Evolutionary conservation across 2,797 vertebrate species (phyloP).

Genomic region (Hydrocynus forskahlii): DNA sequence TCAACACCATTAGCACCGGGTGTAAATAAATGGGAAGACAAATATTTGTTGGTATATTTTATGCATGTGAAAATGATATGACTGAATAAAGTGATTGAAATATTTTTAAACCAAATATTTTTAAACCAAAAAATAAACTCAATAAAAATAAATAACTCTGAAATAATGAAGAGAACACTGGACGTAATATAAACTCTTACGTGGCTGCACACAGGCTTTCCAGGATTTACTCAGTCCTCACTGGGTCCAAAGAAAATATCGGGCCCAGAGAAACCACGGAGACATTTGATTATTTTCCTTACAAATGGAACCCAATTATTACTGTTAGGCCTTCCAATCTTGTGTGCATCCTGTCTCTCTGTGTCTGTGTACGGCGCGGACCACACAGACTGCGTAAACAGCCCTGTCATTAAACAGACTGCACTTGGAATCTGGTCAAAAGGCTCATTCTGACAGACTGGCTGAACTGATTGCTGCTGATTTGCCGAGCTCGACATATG

Average conservation of each 20-base stretch:
- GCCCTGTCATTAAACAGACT: constrained; percentile 41
- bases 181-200: no score
- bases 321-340: constrained; percentile 51
- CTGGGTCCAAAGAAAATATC: no score
- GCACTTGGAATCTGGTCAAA: constrained; percentile 48
- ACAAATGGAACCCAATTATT: constrained; percentile 68
- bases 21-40: no score
- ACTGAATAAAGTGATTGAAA: no score
- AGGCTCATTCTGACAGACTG: constrained; percentile 49
- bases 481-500: constrained; percentile 25
- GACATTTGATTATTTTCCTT: constrained; percentile 75
- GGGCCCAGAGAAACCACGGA: constrained; percentile 66
- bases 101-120: no score
- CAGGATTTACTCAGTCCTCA: neutral
- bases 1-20: no score
- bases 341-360: constrained; percentile 26
- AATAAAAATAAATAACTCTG: no score
- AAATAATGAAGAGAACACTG: no score
- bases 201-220: no score
- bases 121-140: no score
- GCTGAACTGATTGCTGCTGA: constrained; percentile 45
- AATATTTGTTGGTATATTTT: neutral
- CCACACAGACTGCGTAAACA: constrained; percentile 60
- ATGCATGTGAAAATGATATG: neutral
- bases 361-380: constrained; percentile 43